Percentiles rank a stretch among this genome's conserved stretches.
Conservation (phyloP, 2,113 vertebrate genomes). For the Ciconia boyciana region DNA sequence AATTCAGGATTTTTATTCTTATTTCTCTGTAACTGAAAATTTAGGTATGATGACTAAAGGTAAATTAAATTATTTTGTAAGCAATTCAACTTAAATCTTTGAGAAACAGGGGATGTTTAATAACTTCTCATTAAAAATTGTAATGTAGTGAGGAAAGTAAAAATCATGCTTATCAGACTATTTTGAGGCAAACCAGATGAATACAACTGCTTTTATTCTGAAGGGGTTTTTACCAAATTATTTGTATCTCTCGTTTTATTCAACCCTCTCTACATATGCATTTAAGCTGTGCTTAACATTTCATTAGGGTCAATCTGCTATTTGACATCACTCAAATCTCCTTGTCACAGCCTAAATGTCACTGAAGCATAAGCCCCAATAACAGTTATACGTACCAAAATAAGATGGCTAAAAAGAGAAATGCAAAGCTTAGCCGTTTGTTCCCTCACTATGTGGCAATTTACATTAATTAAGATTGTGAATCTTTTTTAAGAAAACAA, state of each 20-base stretch:
- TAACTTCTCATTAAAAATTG: background rate
- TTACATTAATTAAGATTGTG: background rate
- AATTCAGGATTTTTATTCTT: background rate
- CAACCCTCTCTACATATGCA: background rate
- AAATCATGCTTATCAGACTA: background rate
- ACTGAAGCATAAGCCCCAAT: background rate
- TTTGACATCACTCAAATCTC: slow-evolving; percentile 34
- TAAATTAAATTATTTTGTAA: background rate
- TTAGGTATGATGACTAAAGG: background rate
- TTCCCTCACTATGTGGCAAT: background rate
- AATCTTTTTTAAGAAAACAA: background rate
- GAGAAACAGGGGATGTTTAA: background rate
- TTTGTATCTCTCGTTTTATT: slow-evolving; percentile 12
- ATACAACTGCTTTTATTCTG: background rate
- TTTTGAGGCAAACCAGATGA: background rate
- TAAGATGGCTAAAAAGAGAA: slow-evolving; percentile 10
- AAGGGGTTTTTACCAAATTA: background rate
- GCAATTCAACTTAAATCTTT: background rate
- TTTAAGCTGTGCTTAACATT: slow-evolving; percentile 46
- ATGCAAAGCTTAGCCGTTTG: background rate
- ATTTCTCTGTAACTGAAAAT: background rate
- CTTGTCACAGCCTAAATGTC: slow-evolving; percentile 23
- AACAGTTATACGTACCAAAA: background rate
- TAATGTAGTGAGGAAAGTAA: background rate
- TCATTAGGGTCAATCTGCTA: slow-evolving; percentile 47